These are phyloP conservation scores for Mystacornis crossleyi DNA, from an alignment of 2,113 vertebrate genomes.

Conservation along the genomic window DNA sequence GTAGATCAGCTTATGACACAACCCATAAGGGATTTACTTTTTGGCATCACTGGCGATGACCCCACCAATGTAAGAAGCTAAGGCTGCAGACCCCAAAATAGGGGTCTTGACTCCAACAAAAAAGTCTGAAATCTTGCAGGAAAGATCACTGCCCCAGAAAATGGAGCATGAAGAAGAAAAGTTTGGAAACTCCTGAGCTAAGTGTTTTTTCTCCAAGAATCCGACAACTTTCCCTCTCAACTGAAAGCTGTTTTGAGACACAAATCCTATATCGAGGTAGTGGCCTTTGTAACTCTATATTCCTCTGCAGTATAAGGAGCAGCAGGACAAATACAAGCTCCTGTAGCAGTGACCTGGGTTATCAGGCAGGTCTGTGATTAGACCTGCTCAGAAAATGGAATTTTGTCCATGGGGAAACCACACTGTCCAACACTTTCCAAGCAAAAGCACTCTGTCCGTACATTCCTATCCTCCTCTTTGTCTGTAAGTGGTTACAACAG, in stretches of 20 bases:
- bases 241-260: neutral
- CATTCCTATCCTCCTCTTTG: neutral
- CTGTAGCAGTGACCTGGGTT: neutral
- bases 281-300: neutral
- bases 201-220: neutral
- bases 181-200: conserved; percentile 21
- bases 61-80: neutral
- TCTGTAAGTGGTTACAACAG: neutral
- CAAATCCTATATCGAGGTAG: neutral
- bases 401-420: neutral
- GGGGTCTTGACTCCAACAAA: conserved; percentile 9
- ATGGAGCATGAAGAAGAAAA: neutral
- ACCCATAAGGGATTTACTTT: neutral
- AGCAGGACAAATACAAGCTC: conserved; percentile 24
- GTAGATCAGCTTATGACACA: neutral
- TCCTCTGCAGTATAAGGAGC: neutral
- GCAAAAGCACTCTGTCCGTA: neutral
- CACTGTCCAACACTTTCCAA: neutral
- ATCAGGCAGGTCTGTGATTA: conserved; percentile 35
- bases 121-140: neutral
- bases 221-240: neutral
- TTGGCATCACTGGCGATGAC: neutral
- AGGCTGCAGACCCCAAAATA: conserved; percentile 17
- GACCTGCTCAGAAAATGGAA: conserved; percentile 10
- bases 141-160: neutral